A percentile compares a stretch with the other conserved stretches of the same genome.
Conservation (phyloP, 1,140 invertebrate species). For the Periplaneta americana region DNA sequence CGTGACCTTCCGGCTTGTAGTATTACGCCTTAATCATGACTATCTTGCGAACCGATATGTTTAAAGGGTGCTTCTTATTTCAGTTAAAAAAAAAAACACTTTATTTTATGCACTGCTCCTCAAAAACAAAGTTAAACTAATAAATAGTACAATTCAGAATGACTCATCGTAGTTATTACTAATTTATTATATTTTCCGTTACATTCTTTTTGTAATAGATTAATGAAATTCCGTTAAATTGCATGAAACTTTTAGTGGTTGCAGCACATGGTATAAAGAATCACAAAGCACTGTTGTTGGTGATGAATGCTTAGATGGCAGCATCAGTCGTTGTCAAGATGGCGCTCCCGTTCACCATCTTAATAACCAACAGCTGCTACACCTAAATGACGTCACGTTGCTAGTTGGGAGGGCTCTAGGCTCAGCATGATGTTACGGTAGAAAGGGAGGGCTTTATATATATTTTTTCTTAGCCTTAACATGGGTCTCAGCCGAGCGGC, state of each 20-base stretch:
- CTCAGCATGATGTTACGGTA: not conserved
- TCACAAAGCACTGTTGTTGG: not conserved
- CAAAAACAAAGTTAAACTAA: too few species aligned
- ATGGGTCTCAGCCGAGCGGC: not conserved
- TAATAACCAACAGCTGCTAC: not conserved
- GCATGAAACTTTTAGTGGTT: not conserved
- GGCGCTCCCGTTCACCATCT: not conserved
- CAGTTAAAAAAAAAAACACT: too few species aligned
- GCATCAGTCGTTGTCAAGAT: not conserved
- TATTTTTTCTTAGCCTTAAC: not conserved
- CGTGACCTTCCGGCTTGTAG: too few species aligned
- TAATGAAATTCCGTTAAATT: not conserved
- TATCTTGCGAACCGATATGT: too few species aligned
- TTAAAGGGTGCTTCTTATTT: too few species aligned
- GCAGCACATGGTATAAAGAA: not conserved
- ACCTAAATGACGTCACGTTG: not conserved
- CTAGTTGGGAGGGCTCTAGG: not conserved
- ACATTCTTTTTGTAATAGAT: too few species aligned
- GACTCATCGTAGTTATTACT: too few species aligned
- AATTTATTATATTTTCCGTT: too few species aligned
- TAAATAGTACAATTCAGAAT: too few species aligned
- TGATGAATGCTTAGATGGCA: not conserved
- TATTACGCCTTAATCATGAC: too few species aligned
- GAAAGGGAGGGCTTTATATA: not conserved
- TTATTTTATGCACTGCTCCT: too few species aligned